Base-by-base conservation (phyloP, 2,113 vertebrate species). In the Phasianus colchicus region DNA sequence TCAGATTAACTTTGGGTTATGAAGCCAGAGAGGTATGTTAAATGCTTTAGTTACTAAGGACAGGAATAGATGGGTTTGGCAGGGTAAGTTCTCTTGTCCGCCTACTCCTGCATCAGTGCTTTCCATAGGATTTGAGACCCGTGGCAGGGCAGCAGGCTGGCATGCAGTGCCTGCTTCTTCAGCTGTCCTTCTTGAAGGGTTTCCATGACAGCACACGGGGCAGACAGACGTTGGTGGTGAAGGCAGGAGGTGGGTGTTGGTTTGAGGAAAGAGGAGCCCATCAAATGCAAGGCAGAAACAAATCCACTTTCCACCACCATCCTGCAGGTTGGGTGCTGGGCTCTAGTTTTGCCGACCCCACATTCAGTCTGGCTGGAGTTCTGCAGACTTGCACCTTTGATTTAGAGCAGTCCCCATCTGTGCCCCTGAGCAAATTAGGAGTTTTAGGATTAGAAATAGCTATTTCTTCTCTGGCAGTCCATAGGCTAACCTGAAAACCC, bases 231-330 rank as follows among this genome's bases (percentile, higher is more conserved):
- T 38, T 3, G 2, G 16, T 57, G 58, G 21, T 17, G 27, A 60
- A 40, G 24, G 19, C 17, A 52, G 20, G 7, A 12, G 7, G 24
- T 2, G 57, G 48, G n/a, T 0, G 0, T 1, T 22, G 36, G 30
- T 38, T 66, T 22, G 60, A 40, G 69, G n/a, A 58, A 57, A 64
- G 74, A 57, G 15, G 8, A 40, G 3, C 3, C 25, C 52, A 30
- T 4, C 19, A 50, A 43, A 71, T 2, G 6, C 4, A 25, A 55
- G 45, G 71, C 40, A 83, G 32, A 81, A 77, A 11, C 15, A 70
- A 43, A 3, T 67, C 4, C 22, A 13, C 3, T 25, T 66, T 61
- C 63, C 9, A 45, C 20, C 58, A 17, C 54, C 40, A 29, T 36
- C n/a, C 43, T 42, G 18, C 30, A 32, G 9, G 30, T 0, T 0